Base-by-base conservation (phyloP, 1,140 invertebrate genomes). In the Alviniconcha marisindica region DNA sequence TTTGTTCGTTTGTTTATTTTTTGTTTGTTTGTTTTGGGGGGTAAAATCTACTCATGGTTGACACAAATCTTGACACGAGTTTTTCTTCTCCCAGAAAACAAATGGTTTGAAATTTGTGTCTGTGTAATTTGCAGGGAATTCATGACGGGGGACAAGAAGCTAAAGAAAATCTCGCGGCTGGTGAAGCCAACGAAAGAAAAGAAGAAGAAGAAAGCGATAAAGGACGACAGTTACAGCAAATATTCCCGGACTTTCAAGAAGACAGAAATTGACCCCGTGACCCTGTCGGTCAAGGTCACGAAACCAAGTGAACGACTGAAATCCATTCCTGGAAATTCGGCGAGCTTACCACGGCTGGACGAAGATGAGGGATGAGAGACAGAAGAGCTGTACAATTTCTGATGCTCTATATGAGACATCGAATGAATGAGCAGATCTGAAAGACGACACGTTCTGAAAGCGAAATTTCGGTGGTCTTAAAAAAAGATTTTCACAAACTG, bases 221-320 rank as follows among this genome's bases (percentile, higher is more conserved):
- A 82, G 33, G 18, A 82, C 21, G 80, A 56, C 1, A 74, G 85
- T 33, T 88, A 87, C 66, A 85, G 36, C 40, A 85, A 86, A 40
- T 89, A 89, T 63, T 89, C 88, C n/a, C 76, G 88, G 38, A 87
- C 87, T 10, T 89, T 89, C 78, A 84, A 85, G 80, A 87, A 86
- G 66, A 85, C 87, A 28, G 86, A 88, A 63, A 83, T 88, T 24
- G 85, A 88, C 74, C 83, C 87, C 15, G 51, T 83, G 10, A 89
- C 86, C 10, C 48, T 56, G 28, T 79, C 85, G 1, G 77, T 89
- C 2, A 87, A 88, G 86, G 87, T 87, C 42, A 38, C 76, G 2
- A 36, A 38, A 21, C 7, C 63, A 4, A 33, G n/a, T 38, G 60
- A n/a, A 42, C 66, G n/a, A n/a, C n/a, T n/a, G n/a, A n/a, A n/a